Evolutionary conservation across 1,140 invertebrate genomes (phyloP), one percentile per base, ranked within the genome.

Genomic region (Atopsyche davidsoni): DNA sequence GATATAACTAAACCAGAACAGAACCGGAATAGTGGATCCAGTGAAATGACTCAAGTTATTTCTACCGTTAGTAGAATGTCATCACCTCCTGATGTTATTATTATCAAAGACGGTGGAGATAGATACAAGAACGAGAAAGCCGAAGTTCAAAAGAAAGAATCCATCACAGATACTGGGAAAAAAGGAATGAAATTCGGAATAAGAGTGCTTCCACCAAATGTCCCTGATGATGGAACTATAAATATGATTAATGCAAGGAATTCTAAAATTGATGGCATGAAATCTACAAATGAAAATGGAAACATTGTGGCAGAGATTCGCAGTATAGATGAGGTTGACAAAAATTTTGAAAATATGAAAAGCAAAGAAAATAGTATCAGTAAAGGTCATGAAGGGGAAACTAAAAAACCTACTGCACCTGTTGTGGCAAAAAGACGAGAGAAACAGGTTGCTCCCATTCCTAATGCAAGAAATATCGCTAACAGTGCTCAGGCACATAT

Each of bases 111-210:
- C 17, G 56, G 56, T 16, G 56, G 56, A 7, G 56, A 58, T 40
- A 53, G 47, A 24, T 58, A 51, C 45, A 63, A 68, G 46, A 60
- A 70, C 55, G 68, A 71, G 51, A 69, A 73, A 38, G 61, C 64
- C 2, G 70, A 70, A 60, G 54, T 65, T 3, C 65, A 71, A 54
- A 73, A 67, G 53, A 63, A 63, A 51, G 70, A 76, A 60, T 62
- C 66, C 19, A n/a, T n/a, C n/a, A n/a, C n/a, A n/a, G 69, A 76
- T 53, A 66, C 69, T 2, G 60, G 65, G 51, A 78, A 75, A 59
- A 66, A 69, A 57, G 75, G 68, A 14, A 70, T 77, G 66, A 86
- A 86, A 64, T 85, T 86, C 49, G 85, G 83, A 2, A 80, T 85
- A 44, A 74, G 80, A 56, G 83, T 86, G 1, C 60, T 85, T 2